These are phyloP conservation scores for Lycia hirtaria DNA, from an alignment of 2,888 invertebrate genomes.

Conservation along the genomic window DNA sequence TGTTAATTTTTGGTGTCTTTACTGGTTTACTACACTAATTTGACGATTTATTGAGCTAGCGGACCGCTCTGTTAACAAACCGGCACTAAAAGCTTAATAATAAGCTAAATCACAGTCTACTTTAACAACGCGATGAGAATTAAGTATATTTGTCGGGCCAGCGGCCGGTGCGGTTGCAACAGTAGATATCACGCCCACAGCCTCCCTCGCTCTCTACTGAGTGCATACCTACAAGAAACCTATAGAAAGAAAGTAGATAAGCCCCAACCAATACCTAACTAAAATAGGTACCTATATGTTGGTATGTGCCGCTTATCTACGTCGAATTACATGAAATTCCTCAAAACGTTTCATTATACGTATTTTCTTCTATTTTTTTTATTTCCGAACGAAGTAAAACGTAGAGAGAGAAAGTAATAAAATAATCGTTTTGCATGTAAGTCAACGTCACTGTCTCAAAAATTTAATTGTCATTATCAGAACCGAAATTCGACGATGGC, in stretches of 20 bases:
- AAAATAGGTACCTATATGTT: slow-evolving; percentile 43
- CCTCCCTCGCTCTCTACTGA: slow-evolving; percentile 76
- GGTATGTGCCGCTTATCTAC: slow-evolving; percentile 56
- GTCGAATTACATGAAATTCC: slow-evolving; percentile 24
- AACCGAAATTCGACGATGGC: neutral
- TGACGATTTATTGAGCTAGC: slow-evolving; percentile 46
- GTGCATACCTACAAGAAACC: slow-evolving; percentile 59
- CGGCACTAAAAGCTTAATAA: slow-evolving; percentile 59
- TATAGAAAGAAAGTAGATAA: slow-evolving; percentile 69
- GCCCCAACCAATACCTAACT: slow-evolving; percentile 39
- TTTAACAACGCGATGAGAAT: slow-evolving; percentile 64
- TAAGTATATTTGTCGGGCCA: slow-evolving; percentile 61
- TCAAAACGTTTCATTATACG: slow-evolving; percentile 39
- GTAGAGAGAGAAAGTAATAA: too few relatives aligned
- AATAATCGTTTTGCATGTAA: too few relatives aligned
- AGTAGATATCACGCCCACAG: slow-evolving; percentile 74
- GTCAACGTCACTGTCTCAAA: neutral
- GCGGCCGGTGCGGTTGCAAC: slow-evolving; percentile 71
- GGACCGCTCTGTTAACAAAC: slow-evolving; percentile 54
- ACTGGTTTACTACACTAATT: slow-evolving; percentile 57
- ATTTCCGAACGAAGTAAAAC: slow-evolving; percentile 2
- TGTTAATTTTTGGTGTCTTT: slow-evolving; percentile 59
- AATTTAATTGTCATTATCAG: slow-evolving; percentile 2
- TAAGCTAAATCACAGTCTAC: slow-evolving; percentile 72
- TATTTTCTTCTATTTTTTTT: too few relatives aligned